These are phyloP conservation scores for Tenrec ecaudatus DNA, from an alignment of 2,113 vertebrate genomes.

Conservation along the genomic window DNA sequence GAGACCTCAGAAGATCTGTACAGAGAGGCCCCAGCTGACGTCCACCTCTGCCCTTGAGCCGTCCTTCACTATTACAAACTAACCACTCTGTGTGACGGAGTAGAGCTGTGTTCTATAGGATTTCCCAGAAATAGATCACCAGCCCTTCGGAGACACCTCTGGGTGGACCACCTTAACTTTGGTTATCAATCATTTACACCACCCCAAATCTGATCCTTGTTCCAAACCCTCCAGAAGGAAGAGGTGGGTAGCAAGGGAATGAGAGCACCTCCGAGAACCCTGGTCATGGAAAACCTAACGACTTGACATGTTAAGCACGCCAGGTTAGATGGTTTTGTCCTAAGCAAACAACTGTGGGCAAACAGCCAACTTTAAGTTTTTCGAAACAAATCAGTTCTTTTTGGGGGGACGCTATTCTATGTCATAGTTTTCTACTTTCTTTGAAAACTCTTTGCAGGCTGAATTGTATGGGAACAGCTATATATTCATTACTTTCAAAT, in stretches of 20 bases:
- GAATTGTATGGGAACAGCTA: background rate
- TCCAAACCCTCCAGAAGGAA: background rate
- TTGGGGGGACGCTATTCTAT: background rate
- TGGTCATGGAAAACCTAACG: background rate
- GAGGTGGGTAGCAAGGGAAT: background rate
- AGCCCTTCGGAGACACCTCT: background rate
- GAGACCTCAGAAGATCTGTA: background rate
- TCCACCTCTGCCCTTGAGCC: background rate
- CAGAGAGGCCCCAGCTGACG: too few relatives aligned
- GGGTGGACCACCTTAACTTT: background rate
- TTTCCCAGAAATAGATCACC: background rate
- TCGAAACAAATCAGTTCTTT: conserved; percentile 20
- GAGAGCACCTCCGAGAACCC: background rate
- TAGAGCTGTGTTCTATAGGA: background rate
- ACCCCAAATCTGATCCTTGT: background rate
- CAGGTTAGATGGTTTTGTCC: background rate
- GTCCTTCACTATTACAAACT: background rate
- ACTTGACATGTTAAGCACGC: background rate
- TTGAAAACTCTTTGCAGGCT: conserved; percentile 22
- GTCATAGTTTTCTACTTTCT: conserved; percentile 6
- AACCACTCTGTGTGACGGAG: background rate
- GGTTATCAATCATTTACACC: background rate
- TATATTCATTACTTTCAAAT: conserved; percentile 5
- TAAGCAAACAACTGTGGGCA: background rate
- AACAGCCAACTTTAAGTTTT: background rate